Evolutionary conservation across 2,113 vertebrate genomes (phyloP).

Genomic region (Spermophilus dauricus): DNA sequence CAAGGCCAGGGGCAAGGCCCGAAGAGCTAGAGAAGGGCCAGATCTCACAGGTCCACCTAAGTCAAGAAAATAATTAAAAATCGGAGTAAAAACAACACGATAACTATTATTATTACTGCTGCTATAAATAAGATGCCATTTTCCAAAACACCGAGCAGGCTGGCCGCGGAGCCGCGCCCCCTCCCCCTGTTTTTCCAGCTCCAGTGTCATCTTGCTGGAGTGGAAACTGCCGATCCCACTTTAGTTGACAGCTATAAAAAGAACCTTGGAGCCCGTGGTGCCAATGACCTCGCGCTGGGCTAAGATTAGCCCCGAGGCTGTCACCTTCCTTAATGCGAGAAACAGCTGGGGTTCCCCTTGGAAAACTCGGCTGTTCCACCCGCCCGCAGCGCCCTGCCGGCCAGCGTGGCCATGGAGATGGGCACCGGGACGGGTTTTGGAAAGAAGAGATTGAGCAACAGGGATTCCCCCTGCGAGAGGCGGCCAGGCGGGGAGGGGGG

Average conservation of each 20-base stretch:
- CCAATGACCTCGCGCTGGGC: constrained; percentile 49
- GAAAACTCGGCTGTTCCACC: constrained; percentile 69
- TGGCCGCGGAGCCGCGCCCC: background rate
- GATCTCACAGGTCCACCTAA: background rate
- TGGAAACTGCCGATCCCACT: constrained; percentile 36
- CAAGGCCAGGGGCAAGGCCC: background rate
- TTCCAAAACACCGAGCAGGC: constrained; percentile 71
- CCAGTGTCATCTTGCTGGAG: constrained; percentile 58
- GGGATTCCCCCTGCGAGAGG: constrained; percentile 76
- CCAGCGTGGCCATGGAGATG: constrained; percentile 79
- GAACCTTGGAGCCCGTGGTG: background rate
- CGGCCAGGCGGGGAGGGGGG: background rate
- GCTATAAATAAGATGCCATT: constrained; percentile 81
- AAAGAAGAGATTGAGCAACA: constrained; percentile 78
- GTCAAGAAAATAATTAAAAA: constrained; percentile 67
- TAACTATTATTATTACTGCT: constrained; percentile 61
- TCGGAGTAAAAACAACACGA: constrained; percentile 64
- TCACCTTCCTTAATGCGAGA: constrained; percentile 78
- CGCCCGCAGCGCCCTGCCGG: background rate
- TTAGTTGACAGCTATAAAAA: constrained; percentile 69
- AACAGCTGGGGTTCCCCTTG: constrained; percentile 78
- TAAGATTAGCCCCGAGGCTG: constrained; percentile 75
- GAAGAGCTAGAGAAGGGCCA: background rate
- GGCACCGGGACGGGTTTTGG: constrained; percentile 75
- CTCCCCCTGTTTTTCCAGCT: constrained; percentile 49